Base-by-base conservation (phyloP, 2,888 invertebrate species). In the Balanococcus diminutus region DNA sequence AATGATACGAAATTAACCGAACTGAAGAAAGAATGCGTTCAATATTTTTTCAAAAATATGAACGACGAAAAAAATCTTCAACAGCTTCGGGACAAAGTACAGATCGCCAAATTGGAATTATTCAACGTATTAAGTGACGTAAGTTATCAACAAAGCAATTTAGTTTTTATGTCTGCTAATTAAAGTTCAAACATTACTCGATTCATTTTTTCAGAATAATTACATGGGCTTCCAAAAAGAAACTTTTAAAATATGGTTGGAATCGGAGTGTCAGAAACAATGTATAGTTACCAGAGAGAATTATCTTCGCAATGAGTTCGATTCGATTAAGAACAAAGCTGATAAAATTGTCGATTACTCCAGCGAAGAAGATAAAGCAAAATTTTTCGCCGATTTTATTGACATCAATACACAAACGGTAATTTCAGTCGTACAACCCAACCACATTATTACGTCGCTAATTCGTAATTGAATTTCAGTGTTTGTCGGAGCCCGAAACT, bases 181-280 rank as follows among this genome's bases (percentile, higher is more conserved):
- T 39, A 16, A 32, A n/a, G n/a, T 22, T 56, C 11, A 19, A 31
- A 1, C 31, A 31, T 14, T 8, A 2, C 9, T 81, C 16, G 19
- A 46, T 14, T 32, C 19, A 56, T 28, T 6, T 82, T 31, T 51
- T 16, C 11, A 51, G 32, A 46, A 82, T 46, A 56, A 82, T n/a
- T 82, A 56, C 31, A 56, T 39, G 61, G 22, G 25, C 36, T 61
- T 32, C 19, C 25, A 56, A n/a, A 36, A 67, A 36, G 61, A 84
- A 72, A 39, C 32, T 67, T 67, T 84, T 22, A 51, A 85, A 79
- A 46, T 39, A 39, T 85, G 85, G 85, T 79, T 85, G 79, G 85
- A 85, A 75, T 67, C 85, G 11, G 75, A 85, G 22, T 75, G 67
- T 42, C 75, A 46, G 46, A 85, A 85, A 46, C 85, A 85, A 9